These are phyloP conservation scores for Aphrophora alni DNA, from an alignment of 2,888 invertebrate genomes.

Conservation along the genomic window DNA sequence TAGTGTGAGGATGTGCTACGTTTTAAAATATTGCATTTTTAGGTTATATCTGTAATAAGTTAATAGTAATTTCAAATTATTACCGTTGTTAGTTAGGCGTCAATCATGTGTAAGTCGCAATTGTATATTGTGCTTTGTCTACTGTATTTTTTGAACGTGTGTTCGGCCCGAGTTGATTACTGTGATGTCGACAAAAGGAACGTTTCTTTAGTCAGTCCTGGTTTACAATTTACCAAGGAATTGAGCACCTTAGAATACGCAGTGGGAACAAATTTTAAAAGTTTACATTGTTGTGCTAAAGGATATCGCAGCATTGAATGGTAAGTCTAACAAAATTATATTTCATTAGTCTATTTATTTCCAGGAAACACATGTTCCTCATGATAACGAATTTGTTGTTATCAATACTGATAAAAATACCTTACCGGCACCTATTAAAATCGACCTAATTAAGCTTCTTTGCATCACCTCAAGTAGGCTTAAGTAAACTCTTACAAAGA, in stretches of 20 bases:
- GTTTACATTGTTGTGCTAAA: slow-evolving; percentile 77
- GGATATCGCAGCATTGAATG: slow-evolving; percentile 81
- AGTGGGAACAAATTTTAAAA: slow-evolving; percentile 72
- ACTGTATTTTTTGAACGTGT: neutral
- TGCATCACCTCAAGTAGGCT: too few species aligned
- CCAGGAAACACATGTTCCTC: neutral
- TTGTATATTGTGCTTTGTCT: neutral
- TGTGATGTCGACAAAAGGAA: slow-evolving; percentile 30
- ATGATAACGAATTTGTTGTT: neutral
- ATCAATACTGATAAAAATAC: neutral
- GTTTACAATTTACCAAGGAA: slow-evolving; percentile 77
- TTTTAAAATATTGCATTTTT: neutral
- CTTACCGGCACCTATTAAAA: too few species aligned
- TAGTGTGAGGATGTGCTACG: neutral
- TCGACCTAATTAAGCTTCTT: too few species aligned
- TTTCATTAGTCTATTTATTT: neutral
- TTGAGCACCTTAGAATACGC: slow-evolving; percentile 72
- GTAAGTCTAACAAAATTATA: slow-evolving; percentile 62
- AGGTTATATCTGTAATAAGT: neutral
- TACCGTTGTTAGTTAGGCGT: neutral
- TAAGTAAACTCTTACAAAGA: neutral
- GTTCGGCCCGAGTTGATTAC: slow-evolving; percentile 15
- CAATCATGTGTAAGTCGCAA: neutral
- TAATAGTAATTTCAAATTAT: neutral
- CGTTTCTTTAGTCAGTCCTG: slow-evolving; percentile 55